Conservation (phyloP, 2,113 vertebrate species). For the Lanius ludovicianus region DNA sequence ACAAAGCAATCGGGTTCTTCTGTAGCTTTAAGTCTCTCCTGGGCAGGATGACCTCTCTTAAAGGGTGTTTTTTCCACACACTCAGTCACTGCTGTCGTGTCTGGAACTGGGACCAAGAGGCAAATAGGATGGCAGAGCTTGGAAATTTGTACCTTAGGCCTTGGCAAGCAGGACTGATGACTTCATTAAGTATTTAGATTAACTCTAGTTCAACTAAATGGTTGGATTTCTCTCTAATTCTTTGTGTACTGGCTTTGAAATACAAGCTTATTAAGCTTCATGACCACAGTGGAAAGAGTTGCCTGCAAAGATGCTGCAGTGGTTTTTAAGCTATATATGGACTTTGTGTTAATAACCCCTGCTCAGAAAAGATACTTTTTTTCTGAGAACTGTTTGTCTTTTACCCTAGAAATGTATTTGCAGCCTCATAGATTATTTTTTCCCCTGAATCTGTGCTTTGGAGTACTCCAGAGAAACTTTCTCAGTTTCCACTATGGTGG, state of each 20-base stretch:
- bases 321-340: slow-evolving; percentile 27
- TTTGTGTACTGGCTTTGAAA: slow-evolving; percentile 15
- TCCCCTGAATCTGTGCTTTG: background rate
- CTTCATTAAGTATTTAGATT: slow-evolving; percentile 1
- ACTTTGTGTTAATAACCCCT: background rate
- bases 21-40: background rate
- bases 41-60: background rate
- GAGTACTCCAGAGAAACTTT: background rate
- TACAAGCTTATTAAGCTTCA: background rate
- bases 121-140: background rate
- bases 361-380: background rate
- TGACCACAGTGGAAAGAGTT: slow-evolving; percentile 9
- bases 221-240: slow-evolving; percentile 8
- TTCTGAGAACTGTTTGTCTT: slow-evolving; percentile 7
- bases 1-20: background rate
- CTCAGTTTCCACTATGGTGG: background rate
- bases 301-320: background rate
- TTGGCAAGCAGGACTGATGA: background rate
- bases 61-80: background rate
- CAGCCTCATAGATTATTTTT: background rate
- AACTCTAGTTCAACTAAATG: background rate
- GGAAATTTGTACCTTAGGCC: background rate
- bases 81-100: background rate
- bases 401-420: background rate
- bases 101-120: background rate